phyloP scores from a whole-genome alignment of 2,888 invertebrate genomes.

The Lepidocyrtinus sp. region DNA sequence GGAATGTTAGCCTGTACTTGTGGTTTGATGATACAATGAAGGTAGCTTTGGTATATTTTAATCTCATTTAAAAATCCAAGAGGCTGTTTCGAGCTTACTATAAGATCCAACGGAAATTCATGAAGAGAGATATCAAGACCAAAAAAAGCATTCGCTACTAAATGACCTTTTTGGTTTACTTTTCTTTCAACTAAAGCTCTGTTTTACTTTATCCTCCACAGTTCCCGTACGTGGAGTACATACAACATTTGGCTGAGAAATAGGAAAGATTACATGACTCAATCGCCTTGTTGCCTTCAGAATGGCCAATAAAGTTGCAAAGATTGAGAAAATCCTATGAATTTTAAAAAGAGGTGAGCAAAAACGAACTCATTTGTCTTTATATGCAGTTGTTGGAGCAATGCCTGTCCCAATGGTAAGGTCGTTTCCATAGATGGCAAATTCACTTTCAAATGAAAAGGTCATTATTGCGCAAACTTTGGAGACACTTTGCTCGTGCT shows the following conservation, averaged over 20 bases:
- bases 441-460: too few species aligned
- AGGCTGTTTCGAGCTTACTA: background rate
- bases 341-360: background rate
- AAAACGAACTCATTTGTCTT: background rate
- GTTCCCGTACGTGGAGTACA: background rate
- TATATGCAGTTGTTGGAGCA: too few species aligned
- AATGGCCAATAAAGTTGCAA: slow-evolving; percentile 20
- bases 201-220: background rate
- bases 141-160: slow-evolving; percentile 30
- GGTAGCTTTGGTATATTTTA: background rate
- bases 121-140: slow-evolving; percentile 5
- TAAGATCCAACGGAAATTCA: background rate
- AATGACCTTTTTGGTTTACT: slow-evolving; percentile 41
- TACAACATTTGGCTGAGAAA: background rate
- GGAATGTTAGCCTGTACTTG: background rate
- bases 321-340: background rate
- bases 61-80: background rate
- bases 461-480: too few species aligned
- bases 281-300: background rate
- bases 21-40: background rate
- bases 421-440: too few species aligned
- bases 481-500: too few species aligned
- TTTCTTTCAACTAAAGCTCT: background rate
- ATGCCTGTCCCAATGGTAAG: too few species aligned
- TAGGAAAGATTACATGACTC: slow-evolving; percentile 7